Evolutionary conservation across 1,140 invertebrate species (phyloP), one percentile per base, ranked within the genome.

Genomic region (Micrasema minimum): DNA sequence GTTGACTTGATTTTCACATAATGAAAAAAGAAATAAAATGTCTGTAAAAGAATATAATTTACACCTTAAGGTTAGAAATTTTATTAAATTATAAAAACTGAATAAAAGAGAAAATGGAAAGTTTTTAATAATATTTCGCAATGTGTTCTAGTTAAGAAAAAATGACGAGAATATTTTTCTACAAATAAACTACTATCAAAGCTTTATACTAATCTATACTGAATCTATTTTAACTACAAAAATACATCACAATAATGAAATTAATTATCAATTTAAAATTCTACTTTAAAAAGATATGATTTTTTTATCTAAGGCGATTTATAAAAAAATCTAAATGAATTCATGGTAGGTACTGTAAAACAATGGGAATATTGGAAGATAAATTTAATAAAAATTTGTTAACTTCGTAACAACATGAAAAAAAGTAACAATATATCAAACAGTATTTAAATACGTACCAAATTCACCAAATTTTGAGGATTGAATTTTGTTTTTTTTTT

Each of bases 1-100:
- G 62, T 66, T 18, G 38, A 38, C 38, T 66, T 66, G 46, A 66
- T 66, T 66, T 66, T 66, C 38, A 51, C 48, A 48, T 38, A 51
- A 51, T 23, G 37, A 18, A 51, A 11, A 64, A 35, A 26, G 9
- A 22, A 66, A 50, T 31, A 50, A 31, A 35, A 10, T 35, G 38
- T 38, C 23, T 46, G 61, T 45, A 64, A 64, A 45, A 46, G 61
- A 48, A 45, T 48, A 66, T 66, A 59, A 59, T 59, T 59, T 41
- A 38, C 22, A 59, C n/a, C 55, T 59, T 59, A 59, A 43, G 11
- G 37, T 59, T 31, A 31, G 26, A n/a, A 45, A n/a, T 45, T 45
- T 45, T 12, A n/a, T 45, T 45, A n/a, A 45, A n/a, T n/a, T 45
- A 16, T 45, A 31, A 7, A 31, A 31, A 31, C 26, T 31, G 26